Conservation (phyloP, 2,888 invertebrate genomes). For the Leptura quadrifasciata region DNA sequence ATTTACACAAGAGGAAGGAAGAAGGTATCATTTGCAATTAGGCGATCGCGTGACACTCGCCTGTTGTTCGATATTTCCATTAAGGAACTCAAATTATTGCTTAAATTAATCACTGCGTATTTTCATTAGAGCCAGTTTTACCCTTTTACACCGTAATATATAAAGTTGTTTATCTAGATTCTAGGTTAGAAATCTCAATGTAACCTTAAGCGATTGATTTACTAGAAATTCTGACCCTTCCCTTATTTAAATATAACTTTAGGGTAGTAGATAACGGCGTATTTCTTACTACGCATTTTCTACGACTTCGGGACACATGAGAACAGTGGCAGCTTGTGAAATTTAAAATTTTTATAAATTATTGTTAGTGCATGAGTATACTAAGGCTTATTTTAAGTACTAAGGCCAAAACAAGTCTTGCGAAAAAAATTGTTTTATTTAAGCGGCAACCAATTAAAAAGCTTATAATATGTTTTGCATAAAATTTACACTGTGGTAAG, state of each 20-base stretch:
- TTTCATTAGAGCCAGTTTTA: slow-evolving; percentile 14
- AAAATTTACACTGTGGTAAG: too few relatives aligned
- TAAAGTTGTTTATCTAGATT: slow-evolving; percentile 13
- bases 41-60: background rate
- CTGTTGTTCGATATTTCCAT: slow-evolving; percentile 17
- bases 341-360: too few relatives aligned
- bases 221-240: background rate
- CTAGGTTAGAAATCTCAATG: background rate
- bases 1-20: background rate
- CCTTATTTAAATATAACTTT: slow-evolving; percentile 7
- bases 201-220: background rate
- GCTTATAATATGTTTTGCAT: too few relatives aligned
- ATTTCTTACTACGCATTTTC: background rate
- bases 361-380: too few relatives aligned
- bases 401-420: too few relatives aligned
- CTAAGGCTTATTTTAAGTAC: too few relatives aligned
- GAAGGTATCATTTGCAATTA: background rate
- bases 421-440: too few relatives aligned
- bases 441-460: too few relatives aligned
- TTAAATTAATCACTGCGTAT: slow-evolving; percentile 16
- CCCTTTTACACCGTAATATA: slow-evolving; percentile 15
- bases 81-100: slow-evolving; percentile 18
- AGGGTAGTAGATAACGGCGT: background rate
- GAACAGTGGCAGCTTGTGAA: too few relatives aligned
- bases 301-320: background rate